These are phyloP conservation scores for Amblyornis subalaris DNA, from an alignment of 2,113 vertebrate species.

Conservation along the genomic window DNA sequence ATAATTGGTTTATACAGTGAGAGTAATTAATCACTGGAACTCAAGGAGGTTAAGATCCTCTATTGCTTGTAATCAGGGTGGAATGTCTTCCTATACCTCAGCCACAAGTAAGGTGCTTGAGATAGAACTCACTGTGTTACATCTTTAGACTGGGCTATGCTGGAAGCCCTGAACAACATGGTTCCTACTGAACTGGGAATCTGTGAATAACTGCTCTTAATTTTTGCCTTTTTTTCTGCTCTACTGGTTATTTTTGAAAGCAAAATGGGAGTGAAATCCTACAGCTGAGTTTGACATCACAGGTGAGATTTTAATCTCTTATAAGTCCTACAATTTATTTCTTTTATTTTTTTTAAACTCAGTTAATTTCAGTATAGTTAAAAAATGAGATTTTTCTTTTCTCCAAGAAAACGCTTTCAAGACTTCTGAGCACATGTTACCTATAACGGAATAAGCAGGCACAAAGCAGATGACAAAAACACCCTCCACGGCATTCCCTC, in stretches of 20 bases:
- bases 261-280: not conserved
- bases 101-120: not conserved
- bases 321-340: not conserved
- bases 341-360: not conserved
- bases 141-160: not conserved
- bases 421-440: not conserved
- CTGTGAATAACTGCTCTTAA: not conserved
- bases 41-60: not conserved
- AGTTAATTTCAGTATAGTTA: not conserved
- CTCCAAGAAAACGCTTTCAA: not conserved
- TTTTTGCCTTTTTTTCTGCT: not conserved
- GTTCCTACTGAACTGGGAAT: not conserved
- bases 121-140: not conserved
- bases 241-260: not conserved
- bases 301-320: not conserved
- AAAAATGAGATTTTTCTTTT: not conserved
- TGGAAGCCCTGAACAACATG: not conserved
- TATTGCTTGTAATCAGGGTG: not conserved
- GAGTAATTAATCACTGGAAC: conserved; percentile 2
- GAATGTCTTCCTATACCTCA: not conserved
- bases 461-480: not conserved
- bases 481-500: not conserved
- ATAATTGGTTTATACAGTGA: not conserved
- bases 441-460: not conserved
- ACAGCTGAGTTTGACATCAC: not conserved